Base-by-base conservation (phyloP, 1,140 invertebrate genomes). In the Drosophila sucinea region DNA sequence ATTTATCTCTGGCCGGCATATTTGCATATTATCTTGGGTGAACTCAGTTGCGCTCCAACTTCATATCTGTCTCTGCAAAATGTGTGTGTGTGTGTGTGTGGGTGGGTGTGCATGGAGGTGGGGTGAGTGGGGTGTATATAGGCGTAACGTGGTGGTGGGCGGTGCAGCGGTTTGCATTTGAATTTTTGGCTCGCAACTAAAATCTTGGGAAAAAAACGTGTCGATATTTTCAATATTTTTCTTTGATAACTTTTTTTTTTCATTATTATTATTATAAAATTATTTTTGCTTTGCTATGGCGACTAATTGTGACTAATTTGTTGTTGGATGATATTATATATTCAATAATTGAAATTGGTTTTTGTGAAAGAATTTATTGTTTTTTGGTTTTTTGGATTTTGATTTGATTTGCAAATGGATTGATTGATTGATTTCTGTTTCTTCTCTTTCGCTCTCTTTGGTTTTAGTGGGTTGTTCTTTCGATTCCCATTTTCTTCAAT, bases 401-500 rank as follows among this genome's bases (percentile, higher is more conserved):
- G 71, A 75, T 71, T 73, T 65, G 64, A 75, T 73, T 77, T 74
- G 70, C 75, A 90, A 90, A 85, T 89, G 85, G 73, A 83, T 66
- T 73, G 35, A 38, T 38, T 38, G 75, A 63, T 38, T 38, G 75
- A 63, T 63, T 70, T 73, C 71, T 73, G 79, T 90, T 90, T 90
- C 82, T 90, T 90, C 87, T 90, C 86, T 90, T 77, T 90, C 82
- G 86, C 86, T 90, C 86, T 90, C 86, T 90, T 90, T 81, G 77
- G 66, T 73, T 65, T 85, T 66, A 71, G 56, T 38, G 84, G 80
- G 47, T 56, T 65, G 64, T 54, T 67, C 61, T 68, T 56, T 70
- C 38, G 56, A 65, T 32, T 17, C 62, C 73, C 68, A 51, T 51
- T 27, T 51, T 51, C 56, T 85, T 81, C 73, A 67, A 67, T 79